phyloP scores from a whole-genome alignment of 2,888 invertebrate species.

The Drosophila conformis region DNA sequence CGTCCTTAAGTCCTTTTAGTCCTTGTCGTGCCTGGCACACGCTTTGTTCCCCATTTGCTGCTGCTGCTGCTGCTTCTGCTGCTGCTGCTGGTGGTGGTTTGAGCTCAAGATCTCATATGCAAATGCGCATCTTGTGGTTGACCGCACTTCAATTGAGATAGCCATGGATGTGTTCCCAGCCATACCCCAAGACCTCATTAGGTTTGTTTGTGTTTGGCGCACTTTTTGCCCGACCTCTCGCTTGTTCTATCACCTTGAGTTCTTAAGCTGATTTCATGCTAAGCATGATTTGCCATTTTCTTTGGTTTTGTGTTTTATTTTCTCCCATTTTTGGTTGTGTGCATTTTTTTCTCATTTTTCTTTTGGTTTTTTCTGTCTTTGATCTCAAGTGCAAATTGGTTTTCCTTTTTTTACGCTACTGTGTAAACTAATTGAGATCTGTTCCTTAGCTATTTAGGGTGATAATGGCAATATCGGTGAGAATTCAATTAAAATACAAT shows the following conservation, averaged over 20 bases:
- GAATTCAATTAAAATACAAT: background rate
- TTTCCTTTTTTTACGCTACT: constrained; percentile 40
- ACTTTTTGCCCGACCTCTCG: constrained; percentile 58
- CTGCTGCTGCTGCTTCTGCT: background rate
- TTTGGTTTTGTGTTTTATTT: constrained; percentile 20
- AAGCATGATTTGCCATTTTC: constrained; percentile 68
- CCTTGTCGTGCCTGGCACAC: constrained; percentile 13
- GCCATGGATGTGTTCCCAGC: background rate
- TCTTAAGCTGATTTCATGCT: constrained; percentile 77
- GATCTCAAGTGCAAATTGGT: constrained; percentile 65
- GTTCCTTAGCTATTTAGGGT: background rate
- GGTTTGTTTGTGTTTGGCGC: constrained; percentile 71
- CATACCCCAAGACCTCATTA: constrained; percentile 63
- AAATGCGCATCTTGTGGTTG: constrained; percentile 70
- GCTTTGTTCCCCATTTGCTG: constrained; percentile 22
- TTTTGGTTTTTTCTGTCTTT: constrained; percentile 25
- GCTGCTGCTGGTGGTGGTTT: constrained; percentile 13
- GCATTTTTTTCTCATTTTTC: constrained; percentile 13
- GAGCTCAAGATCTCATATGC: constrained; percentile 52
- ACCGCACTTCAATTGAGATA: constrained; percentile 42
- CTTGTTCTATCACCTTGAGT: constrained; percentile 61
- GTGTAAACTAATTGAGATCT: constrained; percentile 47
- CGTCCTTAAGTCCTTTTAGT: constrained; percentile 28
- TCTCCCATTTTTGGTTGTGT: constrained; percentile 12
- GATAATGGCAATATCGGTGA: background rate